Evolutionary conservation across 2,888 invertebrate species (phyloP).

Genomic region (Meteorus colon): DNA sequence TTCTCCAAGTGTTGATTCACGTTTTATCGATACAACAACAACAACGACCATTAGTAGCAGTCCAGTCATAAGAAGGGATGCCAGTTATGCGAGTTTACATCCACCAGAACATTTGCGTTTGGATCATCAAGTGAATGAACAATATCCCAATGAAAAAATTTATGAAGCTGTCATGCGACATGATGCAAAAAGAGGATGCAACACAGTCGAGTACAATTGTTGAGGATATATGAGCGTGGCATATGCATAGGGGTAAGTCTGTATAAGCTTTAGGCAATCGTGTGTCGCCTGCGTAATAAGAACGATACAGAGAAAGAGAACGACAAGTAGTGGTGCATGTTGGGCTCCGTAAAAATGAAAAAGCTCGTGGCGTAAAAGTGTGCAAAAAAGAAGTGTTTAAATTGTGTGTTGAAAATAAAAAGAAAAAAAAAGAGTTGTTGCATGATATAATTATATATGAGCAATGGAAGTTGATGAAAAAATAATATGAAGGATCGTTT

Average conservation of each 20-base stretch:
- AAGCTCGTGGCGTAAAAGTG: conserved; percentile 4
- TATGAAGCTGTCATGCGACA: conserved; percentile 50
- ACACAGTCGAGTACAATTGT: conserved; percentile 51
- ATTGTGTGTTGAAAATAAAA: not conserved
- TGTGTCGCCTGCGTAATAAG: conserved; percentile 30
- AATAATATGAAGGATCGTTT: conserved; percentile 48
- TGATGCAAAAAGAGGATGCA: conserved; percentile 42
- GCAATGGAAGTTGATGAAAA: conserved; percentile 37
- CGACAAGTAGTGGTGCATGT: conserved; percentile 17
- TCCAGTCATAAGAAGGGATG: conserved; percentile 37
- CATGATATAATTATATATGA: conserved; percentile 12
- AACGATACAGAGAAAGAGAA: not conserved
- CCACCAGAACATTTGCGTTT: conserved; percentile 13
- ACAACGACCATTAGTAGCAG: conserved; percentile 1
- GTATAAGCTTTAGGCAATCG: conserved; percentile 37
- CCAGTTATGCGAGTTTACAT: conserved; percentile 50
- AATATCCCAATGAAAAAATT: conserved; percentile 47
- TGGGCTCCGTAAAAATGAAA: not conserved
- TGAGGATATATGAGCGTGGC: conserved; percentile 40
- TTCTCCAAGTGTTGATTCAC: conserved; percentile 32
- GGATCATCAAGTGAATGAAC: conserved; percentile 28
- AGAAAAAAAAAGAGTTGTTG: not conserved
- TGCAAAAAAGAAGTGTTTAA: conserved; percentile 6
- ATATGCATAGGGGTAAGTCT: conserved; percentile 5
- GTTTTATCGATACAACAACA: conserved; percentile 34